Evolutionary conservation across 2,888 invertebrate genomes (phyloP), one percentile per base, ranked within the genome.

Genomic region (Drosophila rubida): DNA sequence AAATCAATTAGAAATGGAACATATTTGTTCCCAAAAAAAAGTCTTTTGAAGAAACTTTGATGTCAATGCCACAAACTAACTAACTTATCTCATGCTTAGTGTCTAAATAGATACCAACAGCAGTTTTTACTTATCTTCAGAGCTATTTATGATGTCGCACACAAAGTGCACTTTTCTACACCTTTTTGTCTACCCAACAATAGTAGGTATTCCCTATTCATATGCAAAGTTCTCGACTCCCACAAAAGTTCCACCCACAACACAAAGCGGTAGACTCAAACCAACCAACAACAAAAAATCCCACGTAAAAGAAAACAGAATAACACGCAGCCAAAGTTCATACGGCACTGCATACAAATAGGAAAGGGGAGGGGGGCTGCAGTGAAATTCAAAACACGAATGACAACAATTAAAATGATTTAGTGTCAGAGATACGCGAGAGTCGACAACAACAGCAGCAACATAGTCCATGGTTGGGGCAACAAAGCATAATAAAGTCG

Each of bases 381-480:
- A 72, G 22, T 39, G 41, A 60, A 78, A 60, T 73, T 70, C 81
- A 48, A 75, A 81, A 80, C 79, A 87, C 85, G 77, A 85, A 87
- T 79, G 79, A 74, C 87, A 87, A 83, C 82, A 83, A 83, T 83
- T 83, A 87, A 83, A 87, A 83, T 83, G 87, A 83, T 83, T 83
- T 83, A 87, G 82, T 87, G 74, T 69, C 53, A 60, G 16, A 61
- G 78, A 77, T 73, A 75, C 48, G 32, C 39, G 37, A 41, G 45
- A 13, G 42, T 27, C 49, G 16, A 66, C 55, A 57, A 48, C 57
- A 68, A 64, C 35, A 59, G 22, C 49, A 41, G 55, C 59, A 69
- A 59, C 57, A 60, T 11, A 7, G 9, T 19, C 27, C 39, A 16
- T 25, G 27, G 16, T 9, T 5, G 41, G 51, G 41, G 16, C 35